These are phyloP conservation scores for Tiliacea citrago DNA, from an alignment of 2,888 invertebrate species.

Conservation along the genomic window DNA sequence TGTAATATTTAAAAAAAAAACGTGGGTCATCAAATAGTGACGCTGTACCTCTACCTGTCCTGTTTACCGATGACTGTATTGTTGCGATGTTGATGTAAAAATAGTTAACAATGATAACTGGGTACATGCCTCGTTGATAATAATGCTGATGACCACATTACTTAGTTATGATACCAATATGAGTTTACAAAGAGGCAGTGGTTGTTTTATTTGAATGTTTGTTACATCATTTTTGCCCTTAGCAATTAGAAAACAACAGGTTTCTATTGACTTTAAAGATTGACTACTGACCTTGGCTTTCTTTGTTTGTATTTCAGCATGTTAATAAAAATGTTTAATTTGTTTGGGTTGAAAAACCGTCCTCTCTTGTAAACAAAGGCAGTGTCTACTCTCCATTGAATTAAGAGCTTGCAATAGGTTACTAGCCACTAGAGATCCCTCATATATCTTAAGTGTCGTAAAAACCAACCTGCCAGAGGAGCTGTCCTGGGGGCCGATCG, in stretches of 20 bases:
- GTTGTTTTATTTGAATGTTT: slow-evolving; percentile 35
- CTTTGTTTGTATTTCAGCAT: neutral
- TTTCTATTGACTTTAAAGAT: no score
- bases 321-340: neutral
- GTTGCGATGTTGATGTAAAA: neutral
- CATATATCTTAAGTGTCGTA: neutral
- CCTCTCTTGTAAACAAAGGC: neutral
- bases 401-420: neutral
- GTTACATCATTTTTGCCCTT: slow-evolving; percentile 8
- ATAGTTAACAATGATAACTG: slow-evolving; percentile 8
- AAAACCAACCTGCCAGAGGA: neutral
- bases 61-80: neutral
- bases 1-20: neutral
- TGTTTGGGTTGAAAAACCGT: neutral
- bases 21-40: neutral
- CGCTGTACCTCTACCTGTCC: neutral
- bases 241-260: neutral
- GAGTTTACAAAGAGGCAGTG: slow-evolving; percentile 27
- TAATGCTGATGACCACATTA: slow-evolving; percentile 18
- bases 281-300: neutral
- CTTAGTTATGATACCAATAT: slow-evolving; percentile 1
- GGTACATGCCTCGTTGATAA: neutral
- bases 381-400: neutral
- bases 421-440: neutral
- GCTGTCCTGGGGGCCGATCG: no score